Conservation (phyloP, 2,888 invertebrate species). For the Fissipunctia ypsillon region DNA sequence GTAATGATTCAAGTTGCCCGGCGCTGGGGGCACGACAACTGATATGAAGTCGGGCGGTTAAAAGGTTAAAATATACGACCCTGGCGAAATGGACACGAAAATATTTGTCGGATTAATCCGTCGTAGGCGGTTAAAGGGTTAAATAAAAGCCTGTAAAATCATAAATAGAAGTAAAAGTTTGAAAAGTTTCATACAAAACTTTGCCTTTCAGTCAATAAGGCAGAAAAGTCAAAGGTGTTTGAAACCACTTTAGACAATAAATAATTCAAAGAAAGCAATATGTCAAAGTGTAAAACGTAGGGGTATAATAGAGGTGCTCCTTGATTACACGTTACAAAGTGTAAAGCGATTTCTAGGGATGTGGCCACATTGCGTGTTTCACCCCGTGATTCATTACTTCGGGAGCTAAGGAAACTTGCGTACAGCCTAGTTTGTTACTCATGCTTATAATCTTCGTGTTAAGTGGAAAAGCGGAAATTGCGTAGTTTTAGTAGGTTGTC, state of each 20-base stretch:
- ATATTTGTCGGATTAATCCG: too few relatives aligned
- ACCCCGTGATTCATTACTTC: slow-evolving; percentile 61
- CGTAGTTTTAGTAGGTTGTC: slow-evolving; percentile 33
- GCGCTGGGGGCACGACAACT: too few relatives aligned
- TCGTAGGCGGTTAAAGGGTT: too few relatives aligned
- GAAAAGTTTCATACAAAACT: not conserved
- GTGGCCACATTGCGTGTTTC: slow-evolving; percentile 66
- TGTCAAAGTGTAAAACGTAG: slow-evolving; percentile 22
- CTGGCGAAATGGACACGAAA: too few relatives aligned
- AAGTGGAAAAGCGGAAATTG: slow-evolving; percentile 60
- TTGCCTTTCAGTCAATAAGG: slow-evolving; percentile 8
- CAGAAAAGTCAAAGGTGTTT: slow-evolving; percentile 14
- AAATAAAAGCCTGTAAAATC: not conserved
- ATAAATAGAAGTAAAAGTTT: not conserved
- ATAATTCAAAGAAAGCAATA: slow-evolving; percentile 40
- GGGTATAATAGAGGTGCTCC: slow-evolving; percentile 8
- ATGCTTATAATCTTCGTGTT: slow-evolving; percentile 50
- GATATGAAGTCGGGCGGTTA: too few relatives aligned
- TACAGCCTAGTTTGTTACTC: slow-evolving; percentile 55
- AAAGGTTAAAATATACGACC: too few relatives aligned
- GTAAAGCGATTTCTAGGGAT: slow-evolving; percentile 53
- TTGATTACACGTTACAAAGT: slow-evolving; percentile 29
- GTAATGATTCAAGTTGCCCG: too few relatives aligned
- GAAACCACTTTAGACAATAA: not conserved
- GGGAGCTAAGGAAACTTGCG: slow-evolving; percentile 47